These are phyloP conservation scores for Pampusana beccarii DNA, from an alignment of 2,113 vertebrate genomes.

Conservation along the genomic window DNA sequence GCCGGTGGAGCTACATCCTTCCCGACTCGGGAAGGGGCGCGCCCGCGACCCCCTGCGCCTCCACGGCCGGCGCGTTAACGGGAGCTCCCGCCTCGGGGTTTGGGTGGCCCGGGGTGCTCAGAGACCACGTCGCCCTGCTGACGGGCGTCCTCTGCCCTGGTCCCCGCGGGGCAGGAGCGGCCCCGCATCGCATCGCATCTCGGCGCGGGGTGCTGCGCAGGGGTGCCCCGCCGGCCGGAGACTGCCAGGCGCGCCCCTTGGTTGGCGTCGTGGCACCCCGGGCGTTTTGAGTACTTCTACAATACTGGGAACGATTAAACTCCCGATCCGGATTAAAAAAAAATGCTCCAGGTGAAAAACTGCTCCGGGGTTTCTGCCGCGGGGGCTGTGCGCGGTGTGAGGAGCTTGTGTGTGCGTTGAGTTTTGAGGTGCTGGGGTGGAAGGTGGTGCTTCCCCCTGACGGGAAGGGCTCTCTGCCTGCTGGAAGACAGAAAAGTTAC, in stretches of 20 bases:
- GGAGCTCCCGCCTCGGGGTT: neutral
- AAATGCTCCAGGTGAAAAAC: neutral
- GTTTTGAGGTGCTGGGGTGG: neutral
- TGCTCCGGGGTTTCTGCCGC: neutral
- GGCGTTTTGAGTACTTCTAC: neutral
- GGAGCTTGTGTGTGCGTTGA: neutral
- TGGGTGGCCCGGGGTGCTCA: neutral
- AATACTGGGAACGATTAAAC: neutral
- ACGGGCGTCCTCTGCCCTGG: neutral
- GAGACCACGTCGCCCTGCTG: neutral
- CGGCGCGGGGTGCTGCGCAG: neutral
- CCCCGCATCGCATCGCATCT: neutral
- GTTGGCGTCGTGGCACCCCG: neutral
- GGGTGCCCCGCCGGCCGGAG: neutral
- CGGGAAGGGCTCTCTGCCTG: neutral
- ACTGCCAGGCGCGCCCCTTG: neutral
- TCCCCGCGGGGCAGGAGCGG: neutral
- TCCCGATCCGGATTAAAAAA: neutral
- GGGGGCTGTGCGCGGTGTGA: neutral
- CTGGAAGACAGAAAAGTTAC: neutral
- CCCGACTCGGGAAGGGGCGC: neutral
- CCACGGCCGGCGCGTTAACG: neutral
- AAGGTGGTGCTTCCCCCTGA: neutral
- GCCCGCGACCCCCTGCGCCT: neutral
- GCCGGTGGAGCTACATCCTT: too few species aligned